Conservation (phyloP, 1,140 invertebrate genomes). For the Lepidurus apus region DNA sequence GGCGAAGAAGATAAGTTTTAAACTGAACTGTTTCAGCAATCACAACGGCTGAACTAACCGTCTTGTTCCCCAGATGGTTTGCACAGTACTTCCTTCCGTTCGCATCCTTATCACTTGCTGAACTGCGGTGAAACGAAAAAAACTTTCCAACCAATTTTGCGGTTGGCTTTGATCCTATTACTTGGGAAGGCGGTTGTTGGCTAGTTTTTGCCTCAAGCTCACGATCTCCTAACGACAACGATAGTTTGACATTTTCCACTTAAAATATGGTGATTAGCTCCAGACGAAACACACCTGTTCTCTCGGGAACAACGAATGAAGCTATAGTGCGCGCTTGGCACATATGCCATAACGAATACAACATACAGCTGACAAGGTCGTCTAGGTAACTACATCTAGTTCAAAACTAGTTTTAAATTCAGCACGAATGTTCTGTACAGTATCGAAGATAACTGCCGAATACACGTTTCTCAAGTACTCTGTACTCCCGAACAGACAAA, state of each 20-base stretch:
- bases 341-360: not conserved
- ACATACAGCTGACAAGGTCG: not conserved
- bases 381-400: not conserved
- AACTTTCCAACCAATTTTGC: not conserved
- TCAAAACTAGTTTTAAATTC: not conserved
- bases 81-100: constrained; percentile 10
- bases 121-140: not conserved
- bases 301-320: not conserved
- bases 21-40: too few relatives aligned
- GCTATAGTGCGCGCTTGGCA: constrained; percentile 2
- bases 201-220: not conserved
- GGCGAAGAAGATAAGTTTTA: too few relatives aligned
- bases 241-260: not conserved
- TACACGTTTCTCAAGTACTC: too few relatives aligned
- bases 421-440: too few relatives aligned
- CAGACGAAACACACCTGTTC: not conserved
- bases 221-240: not conserved
- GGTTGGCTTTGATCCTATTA: not conserved
- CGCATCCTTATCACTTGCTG: not conserved
- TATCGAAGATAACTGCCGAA: too few relatives aligned
- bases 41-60: not conserved
- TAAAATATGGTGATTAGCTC: not conserved
- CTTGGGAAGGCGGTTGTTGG: not conserved
- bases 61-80: constrained; percentile 18
- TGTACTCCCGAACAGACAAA: too few relatives aligned